Evolutionary conservation across 1,140 invertebrate genomes (phyloP).

Genomic region (Heliconius eleuchia): DNA sequence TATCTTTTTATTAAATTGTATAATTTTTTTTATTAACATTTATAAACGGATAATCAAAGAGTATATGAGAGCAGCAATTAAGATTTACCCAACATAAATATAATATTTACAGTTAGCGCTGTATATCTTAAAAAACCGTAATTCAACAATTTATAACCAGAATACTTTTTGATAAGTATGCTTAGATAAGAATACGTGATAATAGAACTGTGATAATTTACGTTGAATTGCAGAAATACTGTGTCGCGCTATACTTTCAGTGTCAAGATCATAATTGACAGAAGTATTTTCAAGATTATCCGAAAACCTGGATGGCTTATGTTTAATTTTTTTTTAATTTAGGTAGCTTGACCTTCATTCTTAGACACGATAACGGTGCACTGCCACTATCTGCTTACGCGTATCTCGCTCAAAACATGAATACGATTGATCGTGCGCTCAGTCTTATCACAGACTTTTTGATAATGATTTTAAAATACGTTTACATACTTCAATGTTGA

Average conservation of each 20-base stretch:
- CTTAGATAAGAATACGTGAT: constrained; percentile 16
- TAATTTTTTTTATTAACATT: background rate
- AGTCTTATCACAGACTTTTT: constrained; percentile 27
- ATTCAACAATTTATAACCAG: constrained; percentile 18
- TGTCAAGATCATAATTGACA: constrained; percentile 21
- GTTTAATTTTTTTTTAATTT: constrained; percentile 6
- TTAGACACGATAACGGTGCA: constrained; percentile 29
- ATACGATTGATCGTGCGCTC: constrained; percentile 34
- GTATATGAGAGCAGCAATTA: background rate
- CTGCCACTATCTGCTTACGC: constrained; percentile 23
- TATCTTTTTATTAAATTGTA: too few species aligned
- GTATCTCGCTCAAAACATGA: constrained; percentile 36
- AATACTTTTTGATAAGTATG: constrained; percentile 26
- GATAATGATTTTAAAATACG: constrained; percentile 38
- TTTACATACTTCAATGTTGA: constrained; percentile 33
- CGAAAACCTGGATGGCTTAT: constrained; percentile 23
- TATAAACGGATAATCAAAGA: background rate
- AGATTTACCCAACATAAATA: background rate
- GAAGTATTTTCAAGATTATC: constrained; percentile 18
- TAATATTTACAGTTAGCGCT: constrained; percentile 1
- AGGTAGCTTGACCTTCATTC: constrained; percentile 28
- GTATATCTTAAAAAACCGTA: constrained; percentile 21
- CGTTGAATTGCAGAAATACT: constrained; percentile 12
- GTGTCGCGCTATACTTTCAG: background rate
- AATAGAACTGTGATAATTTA: constrained; percentile 24